Percentiles rank a stretch among this genome's conserved stretches.
Conservation (phyloP, 2,113 vertebrate species). For the Campylomormyrus numenius region DNA sequence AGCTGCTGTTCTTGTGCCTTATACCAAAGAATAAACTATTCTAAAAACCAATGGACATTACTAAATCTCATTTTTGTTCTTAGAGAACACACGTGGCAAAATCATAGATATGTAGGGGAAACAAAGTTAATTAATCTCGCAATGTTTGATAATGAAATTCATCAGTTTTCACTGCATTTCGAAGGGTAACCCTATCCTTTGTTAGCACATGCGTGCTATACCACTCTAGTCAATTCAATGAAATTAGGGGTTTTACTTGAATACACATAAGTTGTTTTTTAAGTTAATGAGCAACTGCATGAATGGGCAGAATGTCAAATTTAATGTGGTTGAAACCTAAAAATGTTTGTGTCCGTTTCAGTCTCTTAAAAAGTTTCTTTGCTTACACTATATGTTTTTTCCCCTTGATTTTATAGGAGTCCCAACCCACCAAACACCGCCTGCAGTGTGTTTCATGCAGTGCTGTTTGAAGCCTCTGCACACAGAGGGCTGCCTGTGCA, state of each 20-base stretch:
- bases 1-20: slow-evolving; percentile 13
- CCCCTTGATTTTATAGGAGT: not conserved
- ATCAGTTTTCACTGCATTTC: not conserved
- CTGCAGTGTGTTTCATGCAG: not conserved
- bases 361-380: not conserved
- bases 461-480: not conserved
- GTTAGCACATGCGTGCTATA: not conserved
- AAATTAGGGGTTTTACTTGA: not conserved
- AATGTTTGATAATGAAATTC: not conserved
- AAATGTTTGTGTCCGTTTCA: not conserved
- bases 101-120: not conserved
- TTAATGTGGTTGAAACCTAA: not conserved
- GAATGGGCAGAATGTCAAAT: not conserved
- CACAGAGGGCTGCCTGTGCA: not conserved
- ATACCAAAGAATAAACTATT: slow-evolving; percentile 43
- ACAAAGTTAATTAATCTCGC: not conserved
- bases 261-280: not conserved
- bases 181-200: not conserved
- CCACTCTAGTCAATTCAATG: not conserved
- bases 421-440: not conserved
- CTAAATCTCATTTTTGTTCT: not conserved
- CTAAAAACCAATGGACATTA: slow-evolving; percentile 11
- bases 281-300: not conserved
- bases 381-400: not conserved
- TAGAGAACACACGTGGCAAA: not conserved